phyloP scores from a whole-genome alignment of 2,113 vertebrate genomes.

The Xenotilapia caudafasciata region DNA sequence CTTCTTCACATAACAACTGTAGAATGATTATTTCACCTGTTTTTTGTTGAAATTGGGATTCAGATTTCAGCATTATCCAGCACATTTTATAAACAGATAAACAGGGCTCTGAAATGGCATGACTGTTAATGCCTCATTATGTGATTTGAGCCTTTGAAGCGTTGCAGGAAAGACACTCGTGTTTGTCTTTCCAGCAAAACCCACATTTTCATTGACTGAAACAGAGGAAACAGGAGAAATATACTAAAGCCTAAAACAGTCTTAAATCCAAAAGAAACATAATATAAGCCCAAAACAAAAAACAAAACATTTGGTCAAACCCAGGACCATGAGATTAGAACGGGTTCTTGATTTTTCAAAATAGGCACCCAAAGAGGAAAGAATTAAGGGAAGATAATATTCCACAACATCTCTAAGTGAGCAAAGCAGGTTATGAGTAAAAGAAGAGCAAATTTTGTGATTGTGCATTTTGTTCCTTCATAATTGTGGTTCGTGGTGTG shows the following conservation, averaged over 20 bases:
- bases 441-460: neutral
- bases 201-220: neutral
- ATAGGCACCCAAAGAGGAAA: neutral
- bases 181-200: neutral
- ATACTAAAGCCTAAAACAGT: neutral
- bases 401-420: neutral
- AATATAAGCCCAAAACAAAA: neutral
- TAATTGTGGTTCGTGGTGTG: neutral
- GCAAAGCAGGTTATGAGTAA: neutral
- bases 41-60: neutral
- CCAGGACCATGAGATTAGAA: neutral
- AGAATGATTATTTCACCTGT: neutral
- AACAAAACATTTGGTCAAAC: neutral
- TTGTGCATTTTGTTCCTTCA: neutral
- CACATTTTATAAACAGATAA: too few relatives aligned
- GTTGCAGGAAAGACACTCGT: neutral
- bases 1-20: neutral
- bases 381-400: neutral
- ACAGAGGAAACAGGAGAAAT: neutral
- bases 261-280: neutral
- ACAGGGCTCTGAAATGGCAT: neutral
- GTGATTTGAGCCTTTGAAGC: neutral
- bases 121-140: neutral
- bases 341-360: neutral
- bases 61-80: neutral